Conservation (phyloP, 2,888 invertebrate species). For the Petrophora chlorosata region DNA sequence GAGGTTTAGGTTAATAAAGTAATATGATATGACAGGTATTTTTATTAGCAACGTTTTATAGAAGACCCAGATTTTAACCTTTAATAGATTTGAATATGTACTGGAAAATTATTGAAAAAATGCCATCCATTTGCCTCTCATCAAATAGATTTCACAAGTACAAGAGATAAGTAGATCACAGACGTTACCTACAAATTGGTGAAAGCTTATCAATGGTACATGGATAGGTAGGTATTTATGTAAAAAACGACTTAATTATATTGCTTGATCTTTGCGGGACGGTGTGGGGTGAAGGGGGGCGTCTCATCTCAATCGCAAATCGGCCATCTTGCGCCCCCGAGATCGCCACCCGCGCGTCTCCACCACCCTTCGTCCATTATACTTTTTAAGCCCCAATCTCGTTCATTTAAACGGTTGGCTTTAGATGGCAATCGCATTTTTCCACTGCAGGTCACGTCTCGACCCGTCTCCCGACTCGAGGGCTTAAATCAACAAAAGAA, state of each 20-base stretch:
- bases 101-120: neutral
- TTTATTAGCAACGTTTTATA: neutral
- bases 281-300: slow-evolving; percentile 55
- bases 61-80: neutral
- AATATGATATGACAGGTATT: too few species aligned
- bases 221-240: slow-evolving; percentile 48
- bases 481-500: slow-evolving; percentile 88
- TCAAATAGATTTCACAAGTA: slow-evolving; percentile 13
- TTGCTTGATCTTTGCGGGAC: slow-evolving; percentile 75
- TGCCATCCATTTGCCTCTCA: neutral
- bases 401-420: slow-evolving; percentile 89
- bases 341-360: slow-evolving; percentile 78
- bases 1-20: too few species aligned
- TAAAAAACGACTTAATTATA: slow-evolving; percentile 77
- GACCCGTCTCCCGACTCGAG: slow-evolving; percentile 82
- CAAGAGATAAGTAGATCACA: slow-evolving; percentile 21
- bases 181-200: slow-evolving; percentile 30
- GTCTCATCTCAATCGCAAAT: slow-evolving; percentile 84
- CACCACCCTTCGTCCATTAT: slow-evolving; percentile 85
- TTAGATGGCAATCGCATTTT: slow-evolving; percentile 88
- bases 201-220: slow-evolving; percentile 39
- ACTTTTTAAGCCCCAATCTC: slow-evolving; percentile 90
- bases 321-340: slow-evolving; percentile 82
- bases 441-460: slow-evolving; percentile 88
- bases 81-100: neutral